A percentile compares a stretch with the other conserved stretches of the same genome.
phyloP scores from a whole-genome alignment of 1,140 invertebrate genomes.

The Papilio glaucus region DNA sequence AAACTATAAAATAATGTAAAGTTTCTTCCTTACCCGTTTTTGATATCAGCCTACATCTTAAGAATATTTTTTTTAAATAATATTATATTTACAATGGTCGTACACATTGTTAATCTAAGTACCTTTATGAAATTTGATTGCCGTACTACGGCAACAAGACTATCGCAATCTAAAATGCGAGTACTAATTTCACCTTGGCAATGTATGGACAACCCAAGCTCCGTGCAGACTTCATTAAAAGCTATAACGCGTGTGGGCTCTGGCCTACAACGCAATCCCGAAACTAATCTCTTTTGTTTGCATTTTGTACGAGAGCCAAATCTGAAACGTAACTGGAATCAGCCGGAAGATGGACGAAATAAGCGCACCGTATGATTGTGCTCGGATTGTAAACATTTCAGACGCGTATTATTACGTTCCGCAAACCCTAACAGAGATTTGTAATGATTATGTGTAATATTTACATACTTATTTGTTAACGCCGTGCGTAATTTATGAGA shows the following conservation, averaged over 20 bases:
- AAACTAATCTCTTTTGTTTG: slow-evolving; percentile 69
- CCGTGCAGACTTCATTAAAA: slow-evolving; percentile 58
- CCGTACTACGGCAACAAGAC: background rate
- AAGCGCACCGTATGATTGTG: slow-evolving; percentile 40
- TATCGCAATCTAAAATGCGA: slow-evolving; percentile 43
- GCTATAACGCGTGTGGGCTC: slow-evolving; percentile 48
- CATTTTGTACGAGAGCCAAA: slow-evolving; percentile 70
- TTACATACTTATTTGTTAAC: slow-evolving; percentile 25
- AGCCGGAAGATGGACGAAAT: slow-evolving; percentile 46
- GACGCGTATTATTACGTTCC: slow-evolving; percentile 4
- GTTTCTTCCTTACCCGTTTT: too few relatives aligned
- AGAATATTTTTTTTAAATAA: background rate
- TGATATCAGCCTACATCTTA: too few relatives aligned
- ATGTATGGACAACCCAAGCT: slow-evolving; percentile 44
- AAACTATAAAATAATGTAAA: too few relatives aligned
- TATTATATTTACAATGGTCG: background rate
- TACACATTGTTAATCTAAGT: background rate
- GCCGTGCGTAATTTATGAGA: too few relatives aligned
- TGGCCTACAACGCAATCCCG: slow-evolving; percentile 54
- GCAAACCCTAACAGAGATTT: slow-evolving; percentile 28
- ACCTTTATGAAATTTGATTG: background rate
- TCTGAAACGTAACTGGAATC: slow-evolving; percentile 57
- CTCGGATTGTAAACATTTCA: slow-evolving; percentile 37
- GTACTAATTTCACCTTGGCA: slow-evolving; percentile 42
- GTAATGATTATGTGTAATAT: slow-evolving; percentile 33